Evolutionary conservation across 2,888 invertebrate genomes (phyloP), one percentile per base, ranked within the genome.

Genomic region (Phyllotreta cruciferae): DNA sequence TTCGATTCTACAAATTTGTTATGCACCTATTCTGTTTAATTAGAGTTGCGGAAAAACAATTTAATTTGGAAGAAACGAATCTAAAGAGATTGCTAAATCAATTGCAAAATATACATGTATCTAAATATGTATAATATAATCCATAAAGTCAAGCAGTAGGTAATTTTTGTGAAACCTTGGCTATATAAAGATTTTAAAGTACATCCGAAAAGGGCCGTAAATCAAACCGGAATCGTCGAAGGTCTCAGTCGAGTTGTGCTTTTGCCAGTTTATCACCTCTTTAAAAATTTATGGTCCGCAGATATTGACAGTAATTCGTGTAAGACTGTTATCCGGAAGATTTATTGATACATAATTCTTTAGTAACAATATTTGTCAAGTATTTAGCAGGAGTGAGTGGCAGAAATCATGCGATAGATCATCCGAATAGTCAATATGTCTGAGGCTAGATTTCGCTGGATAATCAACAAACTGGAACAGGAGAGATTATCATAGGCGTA

Each of bases 291-390:
- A 78, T 75, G 79, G 76, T 71, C 71, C 70, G 69, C 72, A 77
- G 74, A 77, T 75, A 78, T 77, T 79, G 79, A 79, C 79, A 78
- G 76, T 78, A 79, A 79, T 78, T 77, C 78, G 77, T 78, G 76
- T 75, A 76, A 76, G 77, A 77, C 77, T 75, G 73, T 77, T 74
- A 78, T 77, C 75, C 77, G 73, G 66, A 74, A 79, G 80, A 80
- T 80, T 80, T 80, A 80, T 80, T 76, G 79, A 77, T 77, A 78
- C 78, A 79, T 80, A 79, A 79, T 79, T 80, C 79, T 80, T 77
- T 75, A 76, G 71, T 75, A 77, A 77, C 78, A 79, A 80, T 79
- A 80, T 80, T 80, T 79, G 79, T 79, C 78, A 78, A 77, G 76
- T 77, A 74, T 75, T 77, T 77, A 75, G 71, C 73, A 44, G 44